A percentile compares a stretch with the other conserved stretches of the same genome.
These are phyloP conservation scores for Petrophora chlorosata DNA, from an alignment of 2,888 invertebrate species.

Conservation along the genomic window DNA sequence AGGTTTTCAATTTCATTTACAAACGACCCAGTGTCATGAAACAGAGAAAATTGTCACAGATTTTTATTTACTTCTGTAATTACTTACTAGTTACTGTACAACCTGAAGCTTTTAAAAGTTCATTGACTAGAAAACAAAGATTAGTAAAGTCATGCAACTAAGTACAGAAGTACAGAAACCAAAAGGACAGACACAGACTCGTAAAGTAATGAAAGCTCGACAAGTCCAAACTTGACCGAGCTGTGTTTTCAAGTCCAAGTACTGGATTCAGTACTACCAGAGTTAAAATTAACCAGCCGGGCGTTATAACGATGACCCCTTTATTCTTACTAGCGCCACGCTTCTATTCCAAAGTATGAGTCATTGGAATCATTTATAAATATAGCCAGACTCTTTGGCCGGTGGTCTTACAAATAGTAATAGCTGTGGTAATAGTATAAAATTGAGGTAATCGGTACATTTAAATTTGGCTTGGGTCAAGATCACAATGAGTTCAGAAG, in stretches of 20 bases:
- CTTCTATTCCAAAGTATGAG: constrained; percentile 48
- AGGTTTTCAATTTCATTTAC: too few relatives aligned
- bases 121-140: too few relatives aligned
- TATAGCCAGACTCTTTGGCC: constrained; percentile 10
- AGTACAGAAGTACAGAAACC: too few relatives aligned
- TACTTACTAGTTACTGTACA: too few relatives aligned
- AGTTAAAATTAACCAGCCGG: constrained; percentile 35
- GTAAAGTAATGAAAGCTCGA: background rate
- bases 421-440: too few relatives aligned
- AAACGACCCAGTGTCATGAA: too few relatives aligned
- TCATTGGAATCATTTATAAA: constrained; percentile 39
- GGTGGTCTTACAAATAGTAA: too few relatives aligned
- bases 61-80: too few relatives aligned
- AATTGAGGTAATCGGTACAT: constrained; percentile 57
- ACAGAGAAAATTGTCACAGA: too few relatives aligned
- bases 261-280: constrained; percentile 18
- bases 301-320: constrained; percentile 46
- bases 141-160: too few relatives aligned
- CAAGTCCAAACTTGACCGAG: constrained; percentile 3
- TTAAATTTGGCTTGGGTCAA: constrained; percentile 59
- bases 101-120: too few relatives aligned
- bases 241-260: constrained; percentile 32
- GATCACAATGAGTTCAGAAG: constrained; percentile 40
- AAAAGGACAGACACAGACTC: too few relatives aligned
- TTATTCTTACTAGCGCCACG: constrained; percentile 42